Evolutionary conservation across 2,888 invertebrate genomes (phyloP), one percentile per base, ranked within the genome.

Genomic region (Ormia ochracea): DNA sequence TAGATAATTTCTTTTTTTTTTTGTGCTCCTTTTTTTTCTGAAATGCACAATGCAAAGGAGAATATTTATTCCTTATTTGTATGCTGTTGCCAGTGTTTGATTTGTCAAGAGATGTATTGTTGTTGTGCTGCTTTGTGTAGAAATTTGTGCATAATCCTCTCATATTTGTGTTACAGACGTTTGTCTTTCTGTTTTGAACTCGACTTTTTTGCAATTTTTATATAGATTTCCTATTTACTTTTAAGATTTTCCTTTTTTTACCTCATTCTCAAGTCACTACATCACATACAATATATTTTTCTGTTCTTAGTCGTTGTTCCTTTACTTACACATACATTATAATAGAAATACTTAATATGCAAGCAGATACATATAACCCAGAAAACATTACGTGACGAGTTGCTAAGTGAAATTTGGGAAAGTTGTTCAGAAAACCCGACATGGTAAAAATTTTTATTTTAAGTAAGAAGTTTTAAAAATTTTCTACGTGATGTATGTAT

Each of bases 61-160:
- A 43, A 50, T 43, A 54, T 38, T 17, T 48, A n/a, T 56, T 56
- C 14, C 33, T 52, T 43, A 41, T n/a, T 70, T 70, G 48, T 58
- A 10, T 52, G 52, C 84, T 83, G 45, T 33, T 63, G 54, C 52
- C 31, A 80, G 84, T 85, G 84, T 86, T 85, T 87, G 87, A 87
- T 87, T 87, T 86, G 82, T 84, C 82, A 83, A 84, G 78, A 48
- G 69, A 26, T 75, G 54, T 41, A 69, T 77, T 80, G 43, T 75
- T 61, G 48, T 69, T 50, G 58, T 82, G 56, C 38, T 69, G 33
- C 31, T 26, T 58, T 14, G 10, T 56, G 6, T 36, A n/a, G n/a
- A 17, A 21, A 14, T 61, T 14, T 58, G 12, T 69, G 23, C 70
- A 74, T 75, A 78, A 73, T 76, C 66, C 38, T 74, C 58, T 58